Base-by-base conservation (phyloP, 1,140 invertebrate species). In the Drosophila mayri region DNA sequence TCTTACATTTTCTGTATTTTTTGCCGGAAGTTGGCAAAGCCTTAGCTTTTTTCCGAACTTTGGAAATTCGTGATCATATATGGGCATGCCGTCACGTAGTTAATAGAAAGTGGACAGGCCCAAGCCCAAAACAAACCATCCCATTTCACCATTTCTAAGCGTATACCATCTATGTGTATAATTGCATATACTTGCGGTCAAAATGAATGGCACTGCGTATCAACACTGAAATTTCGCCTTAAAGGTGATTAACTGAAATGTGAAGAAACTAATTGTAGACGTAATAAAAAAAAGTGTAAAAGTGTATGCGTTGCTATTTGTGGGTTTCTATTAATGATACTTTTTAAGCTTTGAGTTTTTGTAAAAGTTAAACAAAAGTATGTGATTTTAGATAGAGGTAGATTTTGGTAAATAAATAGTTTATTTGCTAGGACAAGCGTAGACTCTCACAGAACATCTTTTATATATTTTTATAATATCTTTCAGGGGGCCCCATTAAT, bases 21-120 rank as follows among this genome's bases (percentile, higher is more conserved):
- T 38, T 38, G 83, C 80, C 83, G 84, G 84, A 87, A 86, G 79
- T 88, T 47, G 75, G 68, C 68, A 22, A 20, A 66, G 74, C 83
- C 82, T 67, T 41, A 68, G 16, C 22, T 28, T 28, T 25, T 47
- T 49, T 59, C 22, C 5, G 49, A 55, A 40, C 54, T 70, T 77
- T 61, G 59, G 20, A 18, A 44, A 43, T 46, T 38, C 25, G 38
- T 59, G 11, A n/a, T 55, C 41, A 52, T 44, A 40, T 46, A 67
- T 76, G 49, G 74, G 55, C 62, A 76, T 76, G 55, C 74, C 74
- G 43, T 68, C 74, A 77, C 74, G 64, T 77, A 60, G 73, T 55
- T 57, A 77, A 77, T 77, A 77, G 74, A 77, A 77, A 77, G 74
- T 77, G 74, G 74, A 68, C 74, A 60, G 63, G 57, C 63, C 74